A percentile compares a stretch with the other conserved stretches of the same genome.
These are phyloP conservation scores for Lucilia cuprina DNA, from an alignment of 1,140 invertebrate species.

Conservation along the genomic window DNA sequence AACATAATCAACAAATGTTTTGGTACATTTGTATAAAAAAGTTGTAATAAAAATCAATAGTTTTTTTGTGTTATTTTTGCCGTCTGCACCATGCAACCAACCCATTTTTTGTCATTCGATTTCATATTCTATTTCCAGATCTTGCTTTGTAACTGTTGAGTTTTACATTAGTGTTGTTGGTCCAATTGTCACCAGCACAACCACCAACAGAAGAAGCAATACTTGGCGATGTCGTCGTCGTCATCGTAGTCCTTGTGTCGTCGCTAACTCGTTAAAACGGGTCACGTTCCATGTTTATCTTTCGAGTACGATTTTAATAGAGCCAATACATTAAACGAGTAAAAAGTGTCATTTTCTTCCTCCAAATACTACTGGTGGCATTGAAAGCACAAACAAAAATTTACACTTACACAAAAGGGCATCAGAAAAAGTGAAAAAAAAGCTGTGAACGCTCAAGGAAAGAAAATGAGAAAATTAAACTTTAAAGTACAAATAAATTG, in stretches of 20 bases:
- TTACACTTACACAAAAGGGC: background rate
- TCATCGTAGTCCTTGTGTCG: background rate
- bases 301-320: constrained; percentile 34
- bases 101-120: background rate
- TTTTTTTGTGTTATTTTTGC: background rate
- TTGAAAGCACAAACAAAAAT: background rate
- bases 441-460: background rate
- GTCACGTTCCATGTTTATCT: constrained; percentile 32
- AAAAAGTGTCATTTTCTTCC: constrained; percentile 10
- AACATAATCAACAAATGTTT: constrained; percentile 13
- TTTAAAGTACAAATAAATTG: constrained; percentile 8
- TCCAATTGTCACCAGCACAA: background rate
- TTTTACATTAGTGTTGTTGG: background rate
- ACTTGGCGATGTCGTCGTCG: background rate
- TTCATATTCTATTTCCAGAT: background rate
- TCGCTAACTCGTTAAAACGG: constrained; percentile 31
- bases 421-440: background rate
- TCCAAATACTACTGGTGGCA: background rate
- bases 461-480: background rate
- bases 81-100: background rate
- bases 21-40: background rate
- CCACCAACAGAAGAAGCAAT: too few species aligned
- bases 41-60: constrained; percentile 5
- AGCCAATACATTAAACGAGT: constrained; percentile 31
- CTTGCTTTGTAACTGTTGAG: background rate